phyloP scores from a whole-genome alignment of 1,140 invertebrate species.

The Drosophila murphyi region DNA sequence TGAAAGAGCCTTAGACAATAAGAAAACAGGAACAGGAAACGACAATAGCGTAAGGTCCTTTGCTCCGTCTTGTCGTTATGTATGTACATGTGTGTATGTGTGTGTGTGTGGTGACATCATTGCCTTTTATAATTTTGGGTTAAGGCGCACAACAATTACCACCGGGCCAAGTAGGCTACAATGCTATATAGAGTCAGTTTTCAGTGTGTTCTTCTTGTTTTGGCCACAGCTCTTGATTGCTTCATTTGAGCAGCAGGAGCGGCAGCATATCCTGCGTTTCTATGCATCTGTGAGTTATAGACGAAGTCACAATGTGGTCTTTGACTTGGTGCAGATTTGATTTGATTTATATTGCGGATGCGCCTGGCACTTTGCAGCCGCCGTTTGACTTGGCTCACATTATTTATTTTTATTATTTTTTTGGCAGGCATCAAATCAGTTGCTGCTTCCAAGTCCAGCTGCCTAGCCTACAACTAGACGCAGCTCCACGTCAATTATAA shows the following conservation, averaged over 20 bases:
- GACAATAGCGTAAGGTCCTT: slow-evolving; percentile 59
- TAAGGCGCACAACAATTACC: slow-evolving; percentile 41
- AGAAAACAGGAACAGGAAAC: slow-evolving; percentile 74
- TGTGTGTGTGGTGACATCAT: slow-evolving; percentile 76
- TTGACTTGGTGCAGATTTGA: slow-evolving; percentile 28
- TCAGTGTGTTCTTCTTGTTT: slow-evolving; percentile 12
- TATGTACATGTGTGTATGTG: slow-evolving; percentile 26
- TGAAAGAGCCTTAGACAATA: slow-evolving; percentile 61
- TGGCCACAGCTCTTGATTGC: slow-evolving; percentile 56
- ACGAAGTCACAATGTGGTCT: slow-evolving; percentile 39
- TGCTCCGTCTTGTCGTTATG: neutral
- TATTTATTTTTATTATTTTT: slow-evolving; percentile 21
- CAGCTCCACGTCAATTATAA: slow-evolving; percentile 10
- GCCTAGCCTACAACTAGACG: neutral
- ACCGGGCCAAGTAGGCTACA: slow-evolving; percentile 25
- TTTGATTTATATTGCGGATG: slow-evolving; percentile 80
- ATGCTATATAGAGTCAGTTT: neutral
- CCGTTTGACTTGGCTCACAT: slow-evolving; percentile 10
- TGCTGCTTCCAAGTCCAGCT: too few relatives aligned
- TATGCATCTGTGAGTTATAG: slow-evolving; percentile 53
- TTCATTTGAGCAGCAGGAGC: slow-evolving; percentile 54
- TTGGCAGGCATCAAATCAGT: slow-evolving; percentile 16
- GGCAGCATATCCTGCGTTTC: slow-evolving; percentile 29
- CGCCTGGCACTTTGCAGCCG: slow-evolving; percentile 60
- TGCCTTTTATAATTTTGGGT: slow-evolving; percentile 64